Evolutionary conservation across 64 coral and sea anemone species (phyloP).

Genomic region (Porites lutea): DNA sequence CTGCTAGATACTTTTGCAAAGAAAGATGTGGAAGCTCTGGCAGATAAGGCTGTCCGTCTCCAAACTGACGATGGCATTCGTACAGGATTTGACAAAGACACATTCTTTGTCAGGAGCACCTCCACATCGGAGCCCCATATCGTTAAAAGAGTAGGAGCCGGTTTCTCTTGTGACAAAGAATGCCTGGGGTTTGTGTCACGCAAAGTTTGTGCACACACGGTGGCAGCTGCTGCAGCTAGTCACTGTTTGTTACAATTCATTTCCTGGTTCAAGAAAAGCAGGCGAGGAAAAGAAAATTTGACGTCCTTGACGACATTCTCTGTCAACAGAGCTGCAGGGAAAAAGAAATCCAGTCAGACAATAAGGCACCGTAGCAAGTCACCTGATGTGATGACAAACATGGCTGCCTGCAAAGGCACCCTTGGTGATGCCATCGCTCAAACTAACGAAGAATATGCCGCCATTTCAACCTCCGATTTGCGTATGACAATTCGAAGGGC

Average conservation of each 20-base stretch:
- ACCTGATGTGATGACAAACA: conserved; percentile 11
- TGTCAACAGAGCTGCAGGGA: too few relatives aligned
- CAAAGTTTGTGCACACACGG: too few relatives aligned
- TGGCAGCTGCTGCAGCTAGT: too few relatives aligned
- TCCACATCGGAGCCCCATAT: too few relatives aligned
- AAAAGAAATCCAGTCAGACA: too few relatives aligned
- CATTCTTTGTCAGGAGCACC: neutral
- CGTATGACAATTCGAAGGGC: neutral
- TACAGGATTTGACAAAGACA: conserved; percentile 1
- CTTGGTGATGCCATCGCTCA: neutral
- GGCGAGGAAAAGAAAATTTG: too few relatives aligned
- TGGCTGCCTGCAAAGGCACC: neutral
- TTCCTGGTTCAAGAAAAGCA: too few relatives aligned
- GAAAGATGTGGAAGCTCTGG: neutral
- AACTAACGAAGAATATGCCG: neutral
- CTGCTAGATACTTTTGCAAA: neutral
- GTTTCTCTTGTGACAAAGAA: too few relatives aligned
- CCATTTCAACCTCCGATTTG: neutral
- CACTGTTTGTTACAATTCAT: too few relatives aligned
- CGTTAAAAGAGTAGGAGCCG: neutral
- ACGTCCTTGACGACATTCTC: too few relatives aligned
- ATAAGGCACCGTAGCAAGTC: too few relatives aligned
- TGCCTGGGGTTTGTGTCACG: too few relatives aligned
- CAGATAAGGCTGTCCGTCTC: neutral
- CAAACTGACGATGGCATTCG: neutral